Evolutionary conservation across 2,113 vertebrate genomes (phyloP).

Genomic region (Turnix velox): DNA sequence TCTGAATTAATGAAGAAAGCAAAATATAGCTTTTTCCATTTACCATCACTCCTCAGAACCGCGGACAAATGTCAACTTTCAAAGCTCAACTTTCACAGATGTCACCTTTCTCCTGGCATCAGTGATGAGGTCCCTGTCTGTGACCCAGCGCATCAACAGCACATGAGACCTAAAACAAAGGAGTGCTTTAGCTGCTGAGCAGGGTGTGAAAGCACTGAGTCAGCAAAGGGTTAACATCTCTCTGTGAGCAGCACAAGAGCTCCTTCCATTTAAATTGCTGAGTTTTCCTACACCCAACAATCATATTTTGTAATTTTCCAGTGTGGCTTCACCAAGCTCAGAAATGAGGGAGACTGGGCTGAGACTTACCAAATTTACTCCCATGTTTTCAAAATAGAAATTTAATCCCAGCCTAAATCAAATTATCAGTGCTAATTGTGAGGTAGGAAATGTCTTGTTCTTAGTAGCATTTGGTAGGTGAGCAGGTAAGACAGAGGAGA

Average conservation of each 20-base stretch:
- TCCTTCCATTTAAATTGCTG: neutral
- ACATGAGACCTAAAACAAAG: neutral
- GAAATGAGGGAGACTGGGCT: neutral
- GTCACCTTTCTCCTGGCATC: neutral
- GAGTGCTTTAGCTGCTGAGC: neutral
- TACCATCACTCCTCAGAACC: neutral
- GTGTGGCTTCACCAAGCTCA: neutral
- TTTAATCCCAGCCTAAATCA: neutral
- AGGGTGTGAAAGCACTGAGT: accelerated
- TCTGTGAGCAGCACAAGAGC: neutral
- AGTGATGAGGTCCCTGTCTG: neutral
- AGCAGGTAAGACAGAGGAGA: neutral
- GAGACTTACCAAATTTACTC: neutral
- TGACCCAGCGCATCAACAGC: neutral
- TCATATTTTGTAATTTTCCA: neutral
- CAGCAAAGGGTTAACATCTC: neutral
- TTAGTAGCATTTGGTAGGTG: neutral
- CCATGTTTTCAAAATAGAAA: neutral
- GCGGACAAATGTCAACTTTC: neutral
- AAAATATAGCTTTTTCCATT: neutral
- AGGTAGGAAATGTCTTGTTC: neutral
- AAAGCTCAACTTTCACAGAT: neutral
- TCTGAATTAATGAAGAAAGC: slow-evolving; percentile 33
- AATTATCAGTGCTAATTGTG: neutral
- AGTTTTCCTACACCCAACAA: neutral